phyloP scores from a whole-genome alignment of 2,797 vertebrate genomes.

The Anableps anableps region DNA sequence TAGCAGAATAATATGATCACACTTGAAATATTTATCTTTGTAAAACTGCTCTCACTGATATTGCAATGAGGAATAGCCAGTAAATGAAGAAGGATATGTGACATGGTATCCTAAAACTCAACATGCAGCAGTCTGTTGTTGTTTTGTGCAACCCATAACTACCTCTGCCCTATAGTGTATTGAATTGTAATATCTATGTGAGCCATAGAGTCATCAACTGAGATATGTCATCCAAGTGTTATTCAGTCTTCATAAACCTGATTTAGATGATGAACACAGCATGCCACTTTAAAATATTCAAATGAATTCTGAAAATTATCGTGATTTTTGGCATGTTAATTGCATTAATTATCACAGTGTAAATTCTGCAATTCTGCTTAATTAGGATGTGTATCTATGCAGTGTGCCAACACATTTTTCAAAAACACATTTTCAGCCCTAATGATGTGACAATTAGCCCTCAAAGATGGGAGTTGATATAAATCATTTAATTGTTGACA shows the following conservation, averaged over 20 bases:
- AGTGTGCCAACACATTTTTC: constrained; percentile 24
- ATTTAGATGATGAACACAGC: constrained; percentile 28
- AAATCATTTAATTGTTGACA: constrained; percentile 45
- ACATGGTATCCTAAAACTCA: not conserved
- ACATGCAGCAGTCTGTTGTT: not conserved
- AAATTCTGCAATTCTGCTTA: constrained; percentile 54
- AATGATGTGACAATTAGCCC: constrained; percentile 55
- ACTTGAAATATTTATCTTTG: not conserved
- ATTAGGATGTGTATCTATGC: constrained; percentile 47
- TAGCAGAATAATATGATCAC: not conserved
- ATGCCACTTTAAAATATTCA: constrained; percentile 48
- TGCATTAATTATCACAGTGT: constrained; percentile 57
- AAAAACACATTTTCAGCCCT: constrained; percentile 45
- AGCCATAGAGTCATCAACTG: not conserved
- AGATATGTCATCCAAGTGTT: not conserved
- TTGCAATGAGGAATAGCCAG: not conserved
- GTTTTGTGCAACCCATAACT: not conserved
- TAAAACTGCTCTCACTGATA: not conserved
- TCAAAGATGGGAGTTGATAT: constrained; percentile 24
- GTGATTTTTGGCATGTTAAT: constrained; percentile 54
- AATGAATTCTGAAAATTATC: constrained; percentile 54
- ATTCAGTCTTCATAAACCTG: constrained; percentile 31
- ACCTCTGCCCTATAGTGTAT: not conserved
- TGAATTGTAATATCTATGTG: not conserved
- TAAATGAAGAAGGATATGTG: not conserved